Percentiles rank a stretch among this genome's conserved stretches.
These are phyloP conservation scores for Clinocottus analis DNA, from an alignment of 2,113 vertebrate species.

Conservation along the genomic window DNA sequence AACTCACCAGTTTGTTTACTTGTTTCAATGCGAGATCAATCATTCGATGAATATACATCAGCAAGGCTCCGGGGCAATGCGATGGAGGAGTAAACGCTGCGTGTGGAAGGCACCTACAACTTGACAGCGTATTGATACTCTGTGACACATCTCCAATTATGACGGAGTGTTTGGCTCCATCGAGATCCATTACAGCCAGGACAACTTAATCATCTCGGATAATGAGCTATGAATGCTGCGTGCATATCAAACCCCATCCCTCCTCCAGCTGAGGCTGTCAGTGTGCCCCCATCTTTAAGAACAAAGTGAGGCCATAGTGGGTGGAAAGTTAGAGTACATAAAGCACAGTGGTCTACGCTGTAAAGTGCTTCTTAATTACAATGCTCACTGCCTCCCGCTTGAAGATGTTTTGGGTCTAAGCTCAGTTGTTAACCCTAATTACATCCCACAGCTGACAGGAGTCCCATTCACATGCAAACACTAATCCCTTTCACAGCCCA, in stretches of 20 bases:
- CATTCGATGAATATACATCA: conserved; percentile 22
- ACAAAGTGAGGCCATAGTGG: conserved; percentile 36
- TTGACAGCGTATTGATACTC: conserved; percentile 47
- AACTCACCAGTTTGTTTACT: neutral
- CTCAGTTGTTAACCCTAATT: conserved; percentile 76
- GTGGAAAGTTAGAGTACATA: conserved; percentile 49
- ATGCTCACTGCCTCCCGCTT: conserved; percentile 57
- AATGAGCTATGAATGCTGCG: conserved; percentile 46
- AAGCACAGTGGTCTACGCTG: conserved; percentile 33
- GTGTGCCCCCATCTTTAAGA: neutral
- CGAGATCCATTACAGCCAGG: conserved; percentile 36
- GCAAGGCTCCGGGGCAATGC: conserved; percentile 1
- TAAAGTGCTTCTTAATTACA: conserved; percentile 65
- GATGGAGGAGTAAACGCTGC: neutral
- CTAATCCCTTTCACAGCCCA: conserved; percentile 71
- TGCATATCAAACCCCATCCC: conserved; percentile 22
- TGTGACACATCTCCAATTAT: conserved; percentile 50
- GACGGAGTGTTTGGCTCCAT: conserved; percentile 52
- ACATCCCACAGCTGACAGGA: conserved; percentile 69
- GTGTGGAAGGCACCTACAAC: neutral
- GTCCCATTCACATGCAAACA: conserved; percentile 74
- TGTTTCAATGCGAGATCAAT: neutral
- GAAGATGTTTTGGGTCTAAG: conserved; percentile 70
- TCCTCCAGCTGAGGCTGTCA: conserved; percentile 17
- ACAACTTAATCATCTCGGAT: conserved; percentile 53